These are phyloP conservation scores for Sternotherus odoratus DNA, from an alignment of 2,797 vertebrate species.

Conservation along the genomic window DNA sequence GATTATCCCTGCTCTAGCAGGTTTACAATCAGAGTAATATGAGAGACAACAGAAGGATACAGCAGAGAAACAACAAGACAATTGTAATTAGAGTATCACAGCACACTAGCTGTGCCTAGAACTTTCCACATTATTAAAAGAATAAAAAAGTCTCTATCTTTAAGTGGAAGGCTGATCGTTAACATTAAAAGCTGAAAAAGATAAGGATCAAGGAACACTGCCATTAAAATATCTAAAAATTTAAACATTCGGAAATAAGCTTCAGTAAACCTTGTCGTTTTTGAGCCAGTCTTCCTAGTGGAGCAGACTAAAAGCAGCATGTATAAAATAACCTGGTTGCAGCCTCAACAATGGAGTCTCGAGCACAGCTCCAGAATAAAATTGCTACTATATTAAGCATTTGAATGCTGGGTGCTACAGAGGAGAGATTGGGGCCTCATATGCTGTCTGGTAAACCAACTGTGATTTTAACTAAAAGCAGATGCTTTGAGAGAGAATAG, in stretches of 20 bases:
- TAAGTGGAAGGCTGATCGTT: constrained; percentile 10
- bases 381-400: constrained; percentile 76
- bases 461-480: constrained; percentile 74
- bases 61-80: background rate
- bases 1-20: background rate
- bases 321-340: constrained; percentile 70
- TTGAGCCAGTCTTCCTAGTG: constrained; percentile 67
- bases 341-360: constrained; percentile 69
- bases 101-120: constrained; percentile 28
- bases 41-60: constrained; percentile 1
- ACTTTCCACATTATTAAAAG: constrained; percentile 57
- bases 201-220: constrained; percentile 44
- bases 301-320: constrained; percentile 68
- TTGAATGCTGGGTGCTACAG: constrained; percentile 66
- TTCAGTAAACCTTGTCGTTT: constrained; percentile 57
- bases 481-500: constrained; percentile 65
- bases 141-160: constrained; percentile 47
- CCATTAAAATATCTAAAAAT: constrained; percentile 64
- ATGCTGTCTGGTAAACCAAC: constrained; percentile 58
- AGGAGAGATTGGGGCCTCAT: constrained; percentile 68
- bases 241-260: constrained; percentile 59
- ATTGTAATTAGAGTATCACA: background rate
- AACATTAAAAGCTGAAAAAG: constrained; percentile 62
- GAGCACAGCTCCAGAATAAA: constrained; percentile 75
- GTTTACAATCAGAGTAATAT: background rate